Evolutionary conservation across 2,888 invertebrate genomes (phyloP).

Genomic region (Tryphoninae sp.): DNA sequence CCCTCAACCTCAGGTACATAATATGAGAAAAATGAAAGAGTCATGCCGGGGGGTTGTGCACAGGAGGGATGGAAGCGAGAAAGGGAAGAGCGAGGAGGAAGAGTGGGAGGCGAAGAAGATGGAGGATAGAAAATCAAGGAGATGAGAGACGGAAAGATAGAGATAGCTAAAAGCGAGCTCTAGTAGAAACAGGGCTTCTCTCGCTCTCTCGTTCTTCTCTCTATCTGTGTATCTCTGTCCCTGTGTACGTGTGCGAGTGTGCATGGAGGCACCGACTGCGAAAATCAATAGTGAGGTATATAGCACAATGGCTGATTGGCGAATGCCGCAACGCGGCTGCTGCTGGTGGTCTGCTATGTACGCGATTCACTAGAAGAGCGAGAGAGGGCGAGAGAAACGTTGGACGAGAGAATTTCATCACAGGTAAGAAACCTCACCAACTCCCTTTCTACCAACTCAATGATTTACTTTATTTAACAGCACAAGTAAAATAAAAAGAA

Average conservation of each 20-base stretch:
- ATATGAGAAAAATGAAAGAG: conserved; percentile 2
- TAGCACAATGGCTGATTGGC: conserved; percentile 73
- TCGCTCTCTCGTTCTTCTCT: conserved; percentile 24
- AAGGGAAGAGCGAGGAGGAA: not conserved
- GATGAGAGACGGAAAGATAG: conserved; percentile 29
- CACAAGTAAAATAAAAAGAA: no score
- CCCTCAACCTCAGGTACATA: not conserved
- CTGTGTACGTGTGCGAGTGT: conserved; percentile 39
- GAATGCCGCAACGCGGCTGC: conserved; percentile 67
- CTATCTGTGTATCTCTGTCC: not conserved
- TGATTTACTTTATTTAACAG: not conserved
- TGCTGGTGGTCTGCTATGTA: not conserved
- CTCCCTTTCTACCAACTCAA: not conserved
- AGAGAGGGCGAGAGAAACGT: not conserved
- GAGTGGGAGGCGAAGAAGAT: conserved; percentile 14
- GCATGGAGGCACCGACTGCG: conserved; percentile 64
- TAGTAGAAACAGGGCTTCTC: conserved; percentile 38
- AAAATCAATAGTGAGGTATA: conserved; percentile 73
- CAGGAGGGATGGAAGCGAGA: conserved; percentile 19
- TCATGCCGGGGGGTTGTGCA: conserved; percentile 19
- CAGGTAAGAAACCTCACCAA: conserved; percentile 22
- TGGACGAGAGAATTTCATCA: conserved; percentile 8
- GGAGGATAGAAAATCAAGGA: conserved; percentile 27
- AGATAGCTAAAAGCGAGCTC: conserved; percentile 19
- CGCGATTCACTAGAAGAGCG: not conserved